Evolutionary conservation across 1,140 invertebrate genomes (phyloP), one percentile per base, ranked within the genome.

Genomic region (Cepaea nemoralis): DNA sequence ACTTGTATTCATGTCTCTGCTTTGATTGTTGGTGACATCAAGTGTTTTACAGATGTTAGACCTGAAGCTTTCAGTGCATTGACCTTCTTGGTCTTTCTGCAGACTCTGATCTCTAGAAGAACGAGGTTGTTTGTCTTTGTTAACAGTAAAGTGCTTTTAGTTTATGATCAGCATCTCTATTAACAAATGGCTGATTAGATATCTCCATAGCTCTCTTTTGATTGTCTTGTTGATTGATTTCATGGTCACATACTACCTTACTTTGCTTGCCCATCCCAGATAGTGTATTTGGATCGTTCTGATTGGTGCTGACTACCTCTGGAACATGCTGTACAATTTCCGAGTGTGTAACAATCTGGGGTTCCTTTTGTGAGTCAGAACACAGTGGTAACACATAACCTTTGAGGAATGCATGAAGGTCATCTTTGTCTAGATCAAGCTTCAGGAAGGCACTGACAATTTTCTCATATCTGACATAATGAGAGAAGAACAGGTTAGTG

Each of bases 381-480:
- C 27, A 35, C 16, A 69, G n/a, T 48, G 59, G 33, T n/a, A 90
- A 80, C 16, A 91, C 87, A 86, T 86, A 84, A 42, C 87, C 82
- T 50, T 83, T 79, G 27, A 91, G 85, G 66, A 91, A 91, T 12
- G 69, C 27, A 19, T 86, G 69, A 14, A 91, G 42, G 76, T 89
- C 84, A 82, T 86, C 87, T 59, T 80, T 85, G 14, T 88, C 86
- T 27, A 90, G 55, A 70, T 91, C 86, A 14, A 91, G 81, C 40
- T 89, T 79, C 31, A 88, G 63, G 55, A 91, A 90, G 50, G 74
- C 85, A 12, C 83, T 79, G 1, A 89, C 86, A 77, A 91, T 88
- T 16, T 81, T 77, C 42, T 82, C 66, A 84, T 85, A 87, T 69
- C 90, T 91, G 79, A 24, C 87, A 84, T 35, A 69, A 39, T 27